These are phyloP conservation scores for Hemiscyllium ocellatum DNA, from an alignment of 2,113 vertebrate species.

Conservation along the genomic window DNA sequence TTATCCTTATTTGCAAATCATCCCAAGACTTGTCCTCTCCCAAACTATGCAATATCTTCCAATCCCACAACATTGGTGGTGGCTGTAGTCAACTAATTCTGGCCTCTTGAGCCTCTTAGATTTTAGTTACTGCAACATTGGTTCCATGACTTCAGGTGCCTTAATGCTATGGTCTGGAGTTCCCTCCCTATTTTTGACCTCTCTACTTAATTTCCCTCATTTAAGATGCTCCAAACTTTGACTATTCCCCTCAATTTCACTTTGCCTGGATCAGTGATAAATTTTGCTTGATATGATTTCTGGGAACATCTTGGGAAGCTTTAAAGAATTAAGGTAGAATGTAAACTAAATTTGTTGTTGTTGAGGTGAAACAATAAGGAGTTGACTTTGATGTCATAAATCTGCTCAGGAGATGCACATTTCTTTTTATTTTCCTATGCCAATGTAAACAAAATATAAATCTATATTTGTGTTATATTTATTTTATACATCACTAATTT, in stretches of 20 bases:
- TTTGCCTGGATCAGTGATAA: background rate
- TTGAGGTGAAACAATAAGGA: background rate
- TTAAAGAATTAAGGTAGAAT: background rate
- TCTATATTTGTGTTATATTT: background rate
- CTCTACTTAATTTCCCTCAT: background rate
- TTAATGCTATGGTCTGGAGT: background rate
- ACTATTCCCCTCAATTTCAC: background rate
- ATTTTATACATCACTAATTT: background rate
- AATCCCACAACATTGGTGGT: background rate
- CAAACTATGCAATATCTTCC: background rate
- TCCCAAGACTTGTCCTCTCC: background rate
- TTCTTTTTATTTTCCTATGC: background rate
- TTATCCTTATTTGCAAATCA: background rate
- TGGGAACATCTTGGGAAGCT: background rate
- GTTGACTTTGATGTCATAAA: background rate
- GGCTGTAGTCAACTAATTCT: too few relatives aligned
- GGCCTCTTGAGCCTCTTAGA: background rate
- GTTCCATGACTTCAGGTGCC: background rate
- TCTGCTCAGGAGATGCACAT: background rate
- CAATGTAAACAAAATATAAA: background rate
- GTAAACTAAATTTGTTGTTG: background rate
- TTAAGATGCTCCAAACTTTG: background rate
- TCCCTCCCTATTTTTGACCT: background rate
- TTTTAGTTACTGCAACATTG: background rate
- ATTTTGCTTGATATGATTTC: background rate